A percentile compares a stretch with the other conserved stretches of the same genome.
Evolutionary conservation across 2,113 vertebrate genomes (phyloP).

Genomic region (Acanthisitta chloris): DNA sequence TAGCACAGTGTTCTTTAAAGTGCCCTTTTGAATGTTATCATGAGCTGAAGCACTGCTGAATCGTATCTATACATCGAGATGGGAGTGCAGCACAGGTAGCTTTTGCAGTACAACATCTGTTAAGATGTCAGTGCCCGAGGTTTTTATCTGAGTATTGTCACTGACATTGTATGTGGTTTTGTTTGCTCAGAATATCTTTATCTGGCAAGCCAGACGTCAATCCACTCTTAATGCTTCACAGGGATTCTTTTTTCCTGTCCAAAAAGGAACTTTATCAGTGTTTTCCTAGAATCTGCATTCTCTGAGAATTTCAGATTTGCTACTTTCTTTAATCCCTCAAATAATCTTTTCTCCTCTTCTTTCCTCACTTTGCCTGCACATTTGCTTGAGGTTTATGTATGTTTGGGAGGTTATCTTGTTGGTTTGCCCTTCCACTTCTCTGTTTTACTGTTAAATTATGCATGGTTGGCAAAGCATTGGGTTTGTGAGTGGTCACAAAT

Average conservation of each 20-base stretch:
- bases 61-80: background rate
- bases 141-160: background rate
- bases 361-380: background rate
- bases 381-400: background rate
- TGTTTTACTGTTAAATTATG: background rate
- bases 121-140: background rate
- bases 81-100: background rate
- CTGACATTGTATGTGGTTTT: background rate
- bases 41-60: background rate
- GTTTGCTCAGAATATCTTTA: constrained; percentile 41
- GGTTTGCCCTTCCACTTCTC: background rate
- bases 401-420: background rate
- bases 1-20: background rate
- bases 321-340: constrained; percentile 25
- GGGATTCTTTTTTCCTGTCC: constrained; percentile 6
- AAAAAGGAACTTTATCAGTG: constrained; percentile 30
- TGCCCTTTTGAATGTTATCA: background rate
- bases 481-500: background rate
- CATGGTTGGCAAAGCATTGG: background rate
- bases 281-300: constrained; percentile 33
- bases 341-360: background rate
- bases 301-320: background rate
- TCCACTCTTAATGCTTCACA: constrained; percentile 5
- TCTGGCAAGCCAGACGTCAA: constrained; percentile 30
- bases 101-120: background rate